A percentile compares a stretch with the other conserved stretches of the same genome.
Conservation (phyloP, 2,113 vertebrate genomes). For the Paradoxurus hermaphroditus region DNA sequence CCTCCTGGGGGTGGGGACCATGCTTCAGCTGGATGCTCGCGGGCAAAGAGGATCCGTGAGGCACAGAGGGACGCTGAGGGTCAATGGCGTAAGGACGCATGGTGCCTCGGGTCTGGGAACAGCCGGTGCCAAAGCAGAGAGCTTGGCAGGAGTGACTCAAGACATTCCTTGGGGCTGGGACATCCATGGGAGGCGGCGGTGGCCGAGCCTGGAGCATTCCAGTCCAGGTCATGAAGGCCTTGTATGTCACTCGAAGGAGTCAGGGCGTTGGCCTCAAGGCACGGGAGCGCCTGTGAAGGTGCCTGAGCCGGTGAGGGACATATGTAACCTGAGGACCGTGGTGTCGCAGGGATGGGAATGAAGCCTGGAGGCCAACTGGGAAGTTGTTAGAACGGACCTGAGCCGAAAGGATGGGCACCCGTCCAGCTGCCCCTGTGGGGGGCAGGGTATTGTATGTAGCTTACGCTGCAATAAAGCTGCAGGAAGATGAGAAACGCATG, state of each 20-base stretch:
- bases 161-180: background rate
- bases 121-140: background rate
- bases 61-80: background rate
- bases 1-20: background rate
- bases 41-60: background rate
- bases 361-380: background rate
- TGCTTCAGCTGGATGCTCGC: background rate
- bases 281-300: background rate
- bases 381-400: background rate
- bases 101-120: background rate
- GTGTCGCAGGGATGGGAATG: background rate
- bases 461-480: background rate
- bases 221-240: background rate
- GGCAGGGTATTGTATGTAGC: no score
- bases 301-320: background rate
- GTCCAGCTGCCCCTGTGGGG: no score
- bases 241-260: background rate
- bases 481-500: background rate
- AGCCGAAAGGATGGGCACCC: background rate
- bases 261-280: background rate
- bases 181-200: background rate
- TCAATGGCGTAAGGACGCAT: fast-evolving
- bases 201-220: background rate
- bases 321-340: background rate
- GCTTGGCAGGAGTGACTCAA: background rate